Percentiles rank a stretch among this genome's conserved stretches.
Conservation (phyloP, 2,797 vertebrate species). For the Lepus oiostolus region DNA sequence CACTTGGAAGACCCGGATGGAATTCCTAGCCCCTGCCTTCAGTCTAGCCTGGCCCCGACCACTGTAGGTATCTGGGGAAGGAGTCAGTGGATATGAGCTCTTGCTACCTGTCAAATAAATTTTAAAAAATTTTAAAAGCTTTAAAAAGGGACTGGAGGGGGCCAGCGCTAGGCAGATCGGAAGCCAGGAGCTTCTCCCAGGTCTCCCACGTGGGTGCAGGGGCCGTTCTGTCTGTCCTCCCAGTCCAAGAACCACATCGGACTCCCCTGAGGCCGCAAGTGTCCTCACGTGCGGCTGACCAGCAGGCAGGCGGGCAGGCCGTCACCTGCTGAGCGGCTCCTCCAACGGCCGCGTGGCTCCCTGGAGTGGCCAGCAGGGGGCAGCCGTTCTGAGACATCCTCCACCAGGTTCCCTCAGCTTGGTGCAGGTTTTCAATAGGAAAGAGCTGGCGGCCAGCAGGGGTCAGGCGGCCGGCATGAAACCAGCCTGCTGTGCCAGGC, state of each 20-base stretch:
- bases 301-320: background rate
- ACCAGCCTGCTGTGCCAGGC: background rate
- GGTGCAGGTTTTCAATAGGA: background rate
- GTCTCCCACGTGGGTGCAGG: background rate
- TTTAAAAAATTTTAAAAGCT: too few species aligned
- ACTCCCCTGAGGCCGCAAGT: background rate
- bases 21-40: too few species aligned
- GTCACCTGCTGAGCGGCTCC: accelerated
- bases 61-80: too few species aligned
- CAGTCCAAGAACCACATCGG: conserved; percentile 30
- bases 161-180: background rate
- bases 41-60: too few species aligned
- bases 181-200: too few species aligned
- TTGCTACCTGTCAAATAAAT: too few species aligned
- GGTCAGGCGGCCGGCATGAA: background rate
- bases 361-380: background rate
- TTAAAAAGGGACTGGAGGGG: background rate
- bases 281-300: background rate
- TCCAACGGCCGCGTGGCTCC: background rate
- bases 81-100: too few species aligned
- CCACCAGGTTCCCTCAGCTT: accelerated
- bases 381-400: background rate
- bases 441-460: background rate
- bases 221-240: background rate
- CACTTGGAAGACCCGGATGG: too few species aligned